Conservation (phyloP, 2,888 invertebrate species). For the Choreutis nemorana region DNA sequence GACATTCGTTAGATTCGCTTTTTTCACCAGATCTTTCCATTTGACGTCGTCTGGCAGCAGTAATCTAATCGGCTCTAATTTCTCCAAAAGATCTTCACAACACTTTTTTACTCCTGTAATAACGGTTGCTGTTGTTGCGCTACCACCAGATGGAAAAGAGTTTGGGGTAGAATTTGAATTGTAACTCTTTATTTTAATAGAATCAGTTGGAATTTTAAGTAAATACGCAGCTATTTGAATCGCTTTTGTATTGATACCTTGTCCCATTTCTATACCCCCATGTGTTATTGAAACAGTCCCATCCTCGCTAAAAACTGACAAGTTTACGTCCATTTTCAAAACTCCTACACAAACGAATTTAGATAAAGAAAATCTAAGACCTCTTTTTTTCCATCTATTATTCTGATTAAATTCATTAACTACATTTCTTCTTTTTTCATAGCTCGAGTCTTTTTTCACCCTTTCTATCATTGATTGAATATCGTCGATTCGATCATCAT, state of each 20-base stretch:
- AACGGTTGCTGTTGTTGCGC: slow-evolving; percentile 33
- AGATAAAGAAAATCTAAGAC: slow-evolving; percentile 74
- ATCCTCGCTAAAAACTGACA: slow-evolving; percentile 75
- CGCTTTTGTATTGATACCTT: slow-evolving; percentile 78
- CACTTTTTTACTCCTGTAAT: slow-evolving; percentile 28
- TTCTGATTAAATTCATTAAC: slow-evolving; percentile 69
- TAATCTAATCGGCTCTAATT: slow-evolving; percentile 30
- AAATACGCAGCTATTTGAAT: slow-evolving; percentile 70
- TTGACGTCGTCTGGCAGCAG: slow-evolving; percentile 23
- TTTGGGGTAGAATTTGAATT: slow-evolving; percentile 71
- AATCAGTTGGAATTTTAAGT: slow-evolving; percentile 70
- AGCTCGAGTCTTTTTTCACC: slow-evolving; percentile 43
- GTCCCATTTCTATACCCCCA: slow-evolving; percentile 81
- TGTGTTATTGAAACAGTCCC: slow-evolving; percentile 76
- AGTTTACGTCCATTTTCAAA: slow-evolving; percentile 64
- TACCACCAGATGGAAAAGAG: slow-evolving; percentile 70
- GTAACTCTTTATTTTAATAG: slow-evolving; percentile 71
- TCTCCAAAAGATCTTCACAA: slow-evolving; percentile 34
- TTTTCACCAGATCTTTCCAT: slow-evolving; percentile 25
- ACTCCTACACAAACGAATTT: slow-evolving; percentile 66
- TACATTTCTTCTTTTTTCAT: slow-evolving; percentile 57
- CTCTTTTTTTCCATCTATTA: slow-evolving; percentile 84
- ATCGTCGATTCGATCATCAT: slow-evolving; percentile 12
- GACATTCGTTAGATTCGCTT: slow-evolving; percentile 17
- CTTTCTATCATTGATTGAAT: slow-evolving; percentile 19